phyloP scores from a whole-genome alignment of 2,888 invertebrate genomes.

The Heteropelma amictum region DNA sequence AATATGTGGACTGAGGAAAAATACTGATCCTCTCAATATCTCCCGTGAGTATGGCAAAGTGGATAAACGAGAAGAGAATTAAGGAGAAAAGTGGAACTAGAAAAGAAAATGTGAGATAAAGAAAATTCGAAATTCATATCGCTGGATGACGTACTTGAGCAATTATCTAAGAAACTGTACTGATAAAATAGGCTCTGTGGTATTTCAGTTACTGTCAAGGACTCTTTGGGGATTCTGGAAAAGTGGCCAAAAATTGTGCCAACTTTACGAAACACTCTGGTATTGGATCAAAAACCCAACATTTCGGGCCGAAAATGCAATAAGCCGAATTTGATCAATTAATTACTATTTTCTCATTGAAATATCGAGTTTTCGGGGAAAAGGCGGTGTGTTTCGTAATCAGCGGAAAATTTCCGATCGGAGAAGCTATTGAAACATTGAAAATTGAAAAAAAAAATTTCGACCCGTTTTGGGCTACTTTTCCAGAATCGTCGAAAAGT shows the following conservation, averaged over 20 bases:
- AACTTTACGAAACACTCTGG: neutral
- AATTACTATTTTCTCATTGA: too few relatives aligned
- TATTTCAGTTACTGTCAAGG: neutral
- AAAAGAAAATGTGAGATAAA: neutral
- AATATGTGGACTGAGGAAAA: conserved; percentile 30
- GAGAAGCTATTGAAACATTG: too few relatives aligned
- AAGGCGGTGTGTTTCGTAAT: too few relatives aligned
- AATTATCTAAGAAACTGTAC: neutral
- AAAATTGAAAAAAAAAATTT: too few relatives aligned
- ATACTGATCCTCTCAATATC: conserved; percentile 30
- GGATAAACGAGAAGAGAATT: neutral
- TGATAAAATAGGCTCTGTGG: neutral
- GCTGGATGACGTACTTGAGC: neutral
- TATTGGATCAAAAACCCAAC: neutral
- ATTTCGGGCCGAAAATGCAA: too few relatives aligned
- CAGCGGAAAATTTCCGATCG: too few relatives aligned
- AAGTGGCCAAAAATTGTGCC: too few relatives aligned
- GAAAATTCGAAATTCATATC: neutral
- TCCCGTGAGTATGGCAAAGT: neutral
- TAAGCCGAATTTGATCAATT: too few relatives aligned
- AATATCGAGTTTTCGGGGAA: too few relatives aligned
- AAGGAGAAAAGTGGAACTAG: neutral
- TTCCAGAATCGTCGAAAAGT: too few relatives aligned
- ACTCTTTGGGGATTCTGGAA: neutral
- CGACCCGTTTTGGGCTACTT: too few relatives aligned